These are phyloP conservation scores for Cyphomyrus discorhynchus DNA, from an alignment of 2,113 vertebrate genomes.

Conservation along the genomic window DNA sequence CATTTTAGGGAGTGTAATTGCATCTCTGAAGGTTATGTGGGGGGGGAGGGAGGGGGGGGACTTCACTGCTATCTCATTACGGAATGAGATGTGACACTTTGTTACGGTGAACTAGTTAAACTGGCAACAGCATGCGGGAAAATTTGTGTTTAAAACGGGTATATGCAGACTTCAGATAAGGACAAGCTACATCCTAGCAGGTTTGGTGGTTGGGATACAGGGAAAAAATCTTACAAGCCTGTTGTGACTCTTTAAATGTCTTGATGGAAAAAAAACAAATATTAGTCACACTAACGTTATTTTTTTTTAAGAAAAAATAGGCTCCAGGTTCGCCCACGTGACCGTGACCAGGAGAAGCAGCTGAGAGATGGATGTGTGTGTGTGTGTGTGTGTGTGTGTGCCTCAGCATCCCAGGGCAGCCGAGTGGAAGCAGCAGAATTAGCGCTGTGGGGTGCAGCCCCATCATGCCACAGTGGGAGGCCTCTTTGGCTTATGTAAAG, in stretches of 20 bases:
- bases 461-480: not conserved
- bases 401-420: not conserved
- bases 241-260: not conserved
- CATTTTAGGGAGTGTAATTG: not conserved
- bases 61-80: not conserved
- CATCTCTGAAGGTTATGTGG: not conserved
- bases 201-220: not conserved
- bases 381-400: not conserved
- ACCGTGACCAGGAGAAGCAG: not conserved
- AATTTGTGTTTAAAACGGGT: not conserved
- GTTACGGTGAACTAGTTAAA: not conserved
- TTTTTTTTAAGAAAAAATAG: not conserved
- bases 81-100: not conserved
- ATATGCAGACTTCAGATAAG: not conserved
- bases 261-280: not conserved
- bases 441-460: not conserved
- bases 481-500: constrained; percentile 39
- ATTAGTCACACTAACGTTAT: not conserved
- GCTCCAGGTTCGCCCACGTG: not conserved
- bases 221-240: not conserved
- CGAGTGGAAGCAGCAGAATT: not conserved
- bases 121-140: not conserved
- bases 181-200: not conserved
- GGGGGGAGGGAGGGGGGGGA: too few relatives aligned
- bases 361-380: not conserved